phyloP scores from a whole-genome alignment of 2,113 vertebrate species.

The Indicator indicator region DNA sequence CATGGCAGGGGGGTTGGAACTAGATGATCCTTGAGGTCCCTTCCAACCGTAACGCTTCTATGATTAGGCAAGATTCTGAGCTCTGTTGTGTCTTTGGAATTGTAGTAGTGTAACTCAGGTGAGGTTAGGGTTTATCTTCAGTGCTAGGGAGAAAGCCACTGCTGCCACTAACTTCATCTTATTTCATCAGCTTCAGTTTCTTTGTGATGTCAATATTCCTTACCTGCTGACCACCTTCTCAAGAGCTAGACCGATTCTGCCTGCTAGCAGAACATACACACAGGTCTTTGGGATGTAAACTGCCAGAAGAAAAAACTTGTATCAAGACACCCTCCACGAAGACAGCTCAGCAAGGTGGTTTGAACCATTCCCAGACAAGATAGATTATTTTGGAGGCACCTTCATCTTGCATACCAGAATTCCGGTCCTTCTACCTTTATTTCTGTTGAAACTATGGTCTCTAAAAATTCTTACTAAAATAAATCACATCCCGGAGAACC shows the following conservation, averaged over 20 bases:
- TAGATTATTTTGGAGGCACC: not conserved
- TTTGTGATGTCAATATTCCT: not conserved
- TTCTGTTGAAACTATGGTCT: not conserved
- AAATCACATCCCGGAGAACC: not conserved
- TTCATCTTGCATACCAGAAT: not conserved
- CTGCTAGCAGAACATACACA: not conserved
- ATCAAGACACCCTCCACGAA: not conserved
- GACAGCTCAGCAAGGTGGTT: accelerated
- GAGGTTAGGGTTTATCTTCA: not conserved
- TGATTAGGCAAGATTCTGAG: not conserved
- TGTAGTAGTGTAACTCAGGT: not conserved
- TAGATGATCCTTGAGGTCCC: too few species aligned
- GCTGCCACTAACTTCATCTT: not conserved
- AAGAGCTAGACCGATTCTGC: not conserved
- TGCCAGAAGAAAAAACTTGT: not conserved
- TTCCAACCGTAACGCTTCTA: too few species aligned
- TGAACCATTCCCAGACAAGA: not conserved
- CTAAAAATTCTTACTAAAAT: not conserved
- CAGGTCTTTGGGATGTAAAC: not conserved
- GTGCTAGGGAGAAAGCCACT: not conserved
- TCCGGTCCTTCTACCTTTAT: not conserved
- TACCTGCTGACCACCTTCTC: not conserved
- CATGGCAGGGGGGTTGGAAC: too few species aligned
- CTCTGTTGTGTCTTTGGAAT: not conserved
- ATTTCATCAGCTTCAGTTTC: not conserved